Conservation (phyloP, 2,113 vertebrate species). For the Nannobrachium achirus region DNA sequence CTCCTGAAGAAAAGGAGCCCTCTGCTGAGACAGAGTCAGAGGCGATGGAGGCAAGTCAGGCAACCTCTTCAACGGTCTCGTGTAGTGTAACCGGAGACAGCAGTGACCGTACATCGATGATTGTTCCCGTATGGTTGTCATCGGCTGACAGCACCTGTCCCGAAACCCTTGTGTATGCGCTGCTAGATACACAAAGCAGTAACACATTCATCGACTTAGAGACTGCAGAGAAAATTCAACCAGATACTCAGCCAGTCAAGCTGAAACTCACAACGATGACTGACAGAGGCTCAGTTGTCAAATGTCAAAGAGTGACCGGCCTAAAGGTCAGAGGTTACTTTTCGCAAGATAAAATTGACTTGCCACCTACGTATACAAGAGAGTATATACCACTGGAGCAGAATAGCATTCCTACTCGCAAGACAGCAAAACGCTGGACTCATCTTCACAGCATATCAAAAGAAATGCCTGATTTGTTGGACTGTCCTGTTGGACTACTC, state of each 20-base stretch:
- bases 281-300: constrained; percentile 12
- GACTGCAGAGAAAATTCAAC: too few species aligned
- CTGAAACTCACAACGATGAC: too few species aligned
- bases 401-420: background rate
- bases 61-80: background rate
- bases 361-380: constrained; percentile 3
- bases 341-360: background rate
- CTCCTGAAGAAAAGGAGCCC: background rate
- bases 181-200: too few species aligned
- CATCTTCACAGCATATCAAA: constrained; percentile 9
- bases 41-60: too few species aligned
- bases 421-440: constrained; percentile 3
- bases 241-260: too few species aligned
- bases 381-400: constrained; percentile 14
- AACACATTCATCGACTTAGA: too few species aligned
- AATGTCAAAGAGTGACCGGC: constrained; percentile 18
- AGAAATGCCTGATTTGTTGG: background rate
- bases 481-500: background rate
- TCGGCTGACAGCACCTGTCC: too few species aligned
- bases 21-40: background rate
- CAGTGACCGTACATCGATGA: too few species aligned
- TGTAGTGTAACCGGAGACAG: too few species aligned
- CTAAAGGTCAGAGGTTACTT: constrained; percentile 6
- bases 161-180: too few species aligned
- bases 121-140: too few species aligned